Base-by-base conservation (phyloP, 2,888 invertebrate species). In the Sesia bembeciformis region DNA sequence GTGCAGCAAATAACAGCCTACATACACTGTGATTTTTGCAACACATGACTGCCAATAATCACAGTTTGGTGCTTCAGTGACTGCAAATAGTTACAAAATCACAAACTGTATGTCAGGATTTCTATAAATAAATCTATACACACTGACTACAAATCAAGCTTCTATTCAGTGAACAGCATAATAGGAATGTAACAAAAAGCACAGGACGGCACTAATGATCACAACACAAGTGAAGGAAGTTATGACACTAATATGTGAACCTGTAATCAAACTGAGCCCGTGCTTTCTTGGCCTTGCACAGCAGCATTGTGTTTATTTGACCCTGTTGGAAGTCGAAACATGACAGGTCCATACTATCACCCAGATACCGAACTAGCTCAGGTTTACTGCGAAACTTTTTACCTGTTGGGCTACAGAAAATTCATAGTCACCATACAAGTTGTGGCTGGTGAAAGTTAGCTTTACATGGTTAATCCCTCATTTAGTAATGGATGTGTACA, bases 281-380 rank as follows among this genome's bases (percentile, higher is more conserved):
- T 76, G 91, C 92, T 81, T 92, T 91, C 90, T 93, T 93, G 91
- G 91, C 92, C 90, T 94, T 94, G 81, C 93, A 91, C 76, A 93
- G 90, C 73, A 93, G 89, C 81, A 92, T 90, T 69, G 91, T 91
- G 85, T 93, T 93, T 78, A 94, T 92, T 88, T 94, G 94, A 72
- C 95, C 96, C 72, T 93, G 92, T 74, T 94, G 93, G 84, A 93
- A 96, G 91, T 96, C 96, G 90, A 96, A 95, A 76, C 93, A 92
- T 68, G 94, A 93, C 69, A 95, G 91, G 90, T 96, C 96, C 86
- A 94, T 91, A 74, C 92, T 90, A 81, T 94, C 93, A 76, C 94
- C 95, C 64, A 95, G 91, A 83, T 93, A 93, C 69, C 94, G 92
- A 66, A 93, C 93, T 80, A 96, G 90, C 86, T 95, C 94, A 61